Percentiles rank a stretch among this genome's conserved stretches.
These are phyloP conservation scores for Laticauda laticaudata DNA, from an alignment of 2,113 vertebrate species.

Conservation along the genomic window DNA sequence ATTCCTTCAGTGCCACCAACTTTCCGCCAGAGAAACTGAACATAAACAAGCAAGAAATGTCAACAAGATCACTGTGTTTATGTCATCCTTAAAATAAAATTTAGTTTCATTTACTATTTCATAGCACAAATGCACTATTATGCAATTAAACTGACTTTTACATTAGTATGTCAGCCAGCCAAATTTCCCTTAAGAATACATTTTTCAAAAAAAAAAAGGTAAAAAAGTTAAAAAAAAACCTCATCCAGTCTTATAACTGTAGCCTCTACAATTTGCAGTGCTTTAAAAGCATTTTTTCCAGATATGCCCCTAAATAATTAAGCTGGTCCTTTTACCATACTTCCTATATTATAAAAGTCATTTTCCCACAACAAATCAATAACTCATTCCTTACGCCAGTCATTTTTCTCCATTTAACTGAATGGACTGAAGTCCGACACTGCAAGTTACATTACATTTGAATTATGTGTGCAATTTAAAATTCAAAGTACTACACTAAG, in stretches of 20 bases:
- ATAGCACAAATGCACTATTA: conserved; percentile 6
- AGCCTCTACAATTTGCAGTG: conserved; percentile 66
- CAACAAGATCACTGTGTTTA: neutral
- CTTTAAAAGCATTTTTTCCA: conserved; percentile 74
- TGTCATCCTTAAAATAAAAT: conserved; percentile 19
- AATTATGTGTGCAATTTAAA: conserved; percentile 95
- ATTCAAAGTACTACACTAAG: conserved; percentile 91
- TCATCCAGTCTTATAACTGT: conserved; percentile 36
- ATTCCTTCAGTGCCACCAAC: neutral
- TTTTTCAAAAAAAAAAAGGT: neutral
- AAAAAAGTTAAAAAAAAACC: conserved; percentile 21
- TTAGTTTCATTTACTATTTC: conserved; percentile 13
- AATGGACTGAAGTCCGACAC: conserved; percentile 74
- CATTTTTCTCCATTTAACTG: conserved; percentile 82
- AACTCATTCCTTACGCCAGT: conserved; percentile 77
- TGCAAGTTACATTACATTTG: conserved; percentile 90
- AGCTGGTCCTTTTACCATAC: conserved; percentile 78
- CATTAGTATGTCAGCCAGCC: neutral
- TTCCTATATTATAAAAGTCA: conserved; percentile 79
- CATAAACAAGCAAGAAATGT: conserved; percentile 30
- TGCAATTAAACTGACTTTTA: conserved; percentile 28
- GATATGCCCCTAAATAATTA: conserved; percentile 80
- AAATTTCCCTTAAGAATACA: conserved; percentile 59
- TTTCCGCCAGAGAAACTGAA: conserved; percentile 27
- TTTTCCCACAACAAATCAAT: conserved; percentile 78